phyloP scores from a whole-genome alignment of 2,888 invertebrate genomes.

The Amiota mariae region DNA sequence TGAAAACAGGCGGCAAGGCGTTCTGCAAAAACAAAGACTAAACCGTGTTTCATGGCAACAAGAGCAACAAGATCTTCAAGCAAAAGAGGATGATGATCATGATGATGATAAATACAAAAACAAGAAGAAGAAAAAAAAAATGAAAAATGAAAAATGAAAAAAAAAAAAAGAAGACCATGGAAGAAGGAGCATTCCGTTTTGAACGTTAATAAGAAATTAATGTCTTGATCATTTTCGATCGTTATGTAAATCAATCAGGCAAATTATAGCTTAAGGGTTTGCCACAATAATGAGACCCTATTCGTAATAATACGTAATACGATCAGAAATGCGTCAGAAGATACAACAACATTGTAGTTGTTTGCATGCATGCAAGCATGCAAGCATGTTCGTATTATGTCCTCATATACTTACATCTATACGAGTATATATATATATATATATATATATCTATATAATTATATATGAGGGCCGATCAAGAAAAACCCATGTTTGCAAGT shows the following conservation, averaged over 20 bases:
- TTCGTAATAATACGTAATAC: conserved; percentile 66
- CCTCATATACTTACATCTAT: too few species aligned
- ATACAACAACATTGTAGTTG: background rate
- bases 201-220: conserved; percentile 73
- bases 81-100: background rate
- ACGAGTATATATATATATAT: background rate
- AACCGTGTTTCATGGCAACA: background rate
- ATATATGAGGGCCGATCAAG: too few species aligned
- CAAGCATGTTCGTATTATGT: conserved; percentile 20
- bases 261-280: conserved; percentile 73
- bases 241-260: conserved; percentile 74
- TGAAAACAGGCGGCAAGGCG: too few species aligned
- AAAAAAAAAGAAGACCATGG: background rate
- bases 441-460: too few species aligned
- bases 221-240: conserved; percentile 74
- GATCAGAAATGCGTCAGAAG: conserved; percentile 27
- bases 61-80: background rate
- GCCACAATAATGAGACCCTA: conserved; percentile 72
- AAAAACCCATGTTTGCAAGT: too few species aligned
- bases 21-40: too few species aligned
- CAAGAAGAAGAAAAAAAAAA: background rate
- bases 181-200: conserved; percentile 10
- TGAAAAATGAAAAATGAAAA: too few species aligned
- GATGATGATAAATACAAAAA: background rate
- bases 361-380: too few species aligned